Conservation (phyloP, 1,140 invertebrate species). For the Hycleus cichorii region DNA sequence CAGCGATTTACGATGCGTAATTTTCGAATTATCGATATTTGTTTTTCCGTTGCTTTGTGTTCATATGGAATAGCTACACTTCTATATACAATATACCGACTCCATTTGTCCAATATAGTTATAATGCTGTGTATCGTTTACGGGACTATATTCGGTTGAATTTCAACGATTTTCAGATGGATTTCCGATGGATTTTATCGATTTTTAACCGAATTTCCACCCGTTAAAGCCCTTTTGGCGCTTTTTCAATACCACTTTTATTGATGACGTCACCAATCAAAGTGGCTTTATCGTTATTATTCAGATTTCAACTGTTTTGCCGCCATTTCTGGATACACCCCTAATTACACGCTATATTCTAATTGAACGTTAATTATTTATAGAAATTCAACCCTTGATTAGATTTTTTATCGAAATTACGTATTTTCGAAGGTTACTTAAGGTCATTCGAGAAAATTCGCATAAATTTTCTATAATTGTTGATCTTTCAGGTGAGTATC, state of each 20-base stretch:
- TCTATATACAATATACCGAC: slow-evolving; percentile 35
- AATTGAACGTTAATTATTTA: neutral
- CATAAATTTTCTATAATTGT: no score
- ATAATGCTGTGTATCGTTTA: slow-evolving; percentile 28
- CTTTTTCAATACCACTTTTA: slow-evolving; percentile 25
- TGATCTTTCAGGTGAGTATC: no score
- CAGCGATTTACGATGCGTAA: neutral
- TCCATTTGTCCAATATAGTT: slow-evolving; percentile 37
- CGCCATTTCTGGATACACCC: slow-evolving; percentile 2
- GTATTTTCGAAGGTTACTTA: neutral
- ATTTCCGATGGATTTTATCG: slow-evolving; percentile 19
- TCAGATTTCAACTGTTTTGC: slow-evolving; percentile 23
- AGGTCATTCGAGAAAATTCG: neutral
- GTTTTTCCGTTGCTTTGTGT: slow-evolving; percentile 32
- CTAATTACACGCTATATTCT: neutral
- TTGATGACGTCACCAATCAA: slow-evolving; percentile 34
- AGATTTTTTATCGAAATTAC: neutral
- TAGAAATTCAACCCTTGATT: slow-evolving; percentile 2
- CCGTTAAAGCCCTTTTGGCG: neutral
- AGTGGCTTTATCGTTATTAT: slow-evolving; percentile 26
- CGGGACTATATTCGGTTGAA: slow-evolving; percentile 16
- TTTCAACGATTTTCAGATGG: slow-evolving; percentile 3
- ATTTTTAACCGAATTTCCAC: slow-evolving; percentile 1
- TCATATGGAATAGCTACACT: slow-evolving; percentile 35
- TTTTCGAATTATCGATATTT: slow-evolving; percentile 9